phyloP scores from a whole-genome alignment of 1,140 invertebrate species.

The Acyrthosiphon pisum region DNA sequence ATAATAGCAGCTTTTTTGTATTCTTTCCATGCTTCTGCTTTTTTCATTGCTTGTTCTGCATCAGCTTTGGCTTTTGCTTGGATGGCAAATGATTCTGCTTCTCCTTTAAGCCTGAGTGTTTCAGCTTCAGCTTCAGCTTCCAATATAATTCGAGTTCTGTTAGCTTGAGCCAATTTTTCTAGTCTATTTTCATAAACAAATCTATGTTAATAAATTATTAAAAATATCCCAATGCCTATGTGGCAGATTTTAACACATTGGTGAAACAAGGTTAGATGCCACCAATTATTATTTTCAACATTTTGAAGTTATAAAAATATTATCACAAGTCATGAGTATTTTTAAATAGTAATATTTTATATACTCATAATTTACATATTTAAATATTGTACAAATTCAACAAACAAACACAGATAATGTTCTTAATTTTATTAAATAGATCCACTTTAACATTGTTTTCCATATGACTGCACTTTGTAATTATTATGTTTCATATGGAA shows the following conservation, averaged over 20 bases:
- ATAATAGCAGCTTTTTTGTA: constrained; percentile 96
- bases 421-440: too few relatives aligned
- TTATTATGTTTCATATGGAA: too few relatives aligned
- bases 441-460: too few relatives aligned
- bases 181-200: constrained; percentile 67
- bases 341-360: too few relatives aligned
- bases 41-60: constrained; percentile 95
- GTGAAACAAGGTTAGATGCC: too few relatives aligned
- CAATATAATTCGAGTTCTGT: constrained; percentile 80
- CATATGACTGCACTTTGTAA: too few relatives aligned
- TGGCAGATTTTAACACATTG: too few relatives aligned
- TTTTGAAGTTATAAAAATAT: too few relatives aligned
- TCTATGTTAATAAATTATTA: background rate
- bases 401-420: too few relatives aligned
- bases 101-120: constrained; percentile 79
- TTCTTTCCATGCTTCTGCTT: constrained; percentile 95
- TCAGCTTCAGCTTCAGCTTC: constrained; percentile 96
- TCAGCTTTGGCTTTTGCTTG: constrained; percentile 93
- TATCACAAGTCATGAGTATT: too few relatives aligned
- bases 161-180: constrained; percentile 93
- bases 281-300: background rate
- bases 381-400: too few relatives aligned
- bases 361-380: too few relatives aligned
- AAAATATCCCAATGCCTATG: background rate
- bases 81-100: constrained; percentile 93